phyloP scores from a whole-genome alignment of 2,113 vertebrate genomes.

The Carassius auratus region DNA sequence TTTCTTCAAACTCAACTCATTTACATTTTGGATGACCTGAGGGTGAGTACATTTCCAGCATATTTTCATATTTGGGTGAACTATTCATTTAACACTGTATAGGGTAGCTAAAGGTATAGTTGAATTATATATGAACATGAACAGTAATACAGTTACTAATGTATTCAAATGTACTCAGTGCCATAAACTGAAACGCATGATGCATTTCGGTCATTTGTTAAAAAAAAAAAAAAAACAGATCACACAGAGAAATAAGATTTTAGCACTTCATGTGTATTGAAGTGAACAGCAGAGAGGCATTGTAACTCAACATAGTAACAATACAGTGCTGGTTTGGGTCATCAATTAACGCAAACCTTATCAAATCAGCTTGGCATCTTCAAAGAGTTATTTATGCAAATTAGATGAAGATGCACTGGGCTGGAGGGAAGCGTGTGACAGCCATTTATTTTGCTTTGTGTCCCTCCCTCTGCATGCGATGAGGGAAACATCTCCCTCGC shows the following conservation, averaged over 20 bases:
- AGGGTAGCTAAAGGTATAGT: background rate
- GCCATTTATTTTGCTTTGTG: constrained; percentile 51
- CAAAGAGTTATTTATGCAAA: constrained; percentile 44
- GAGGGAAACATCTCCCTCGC: constrained; percentile 41
- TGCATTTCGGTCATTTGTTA: background rate
- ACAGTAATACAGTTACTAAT: background rate
- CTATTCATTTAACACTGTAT: background rate
- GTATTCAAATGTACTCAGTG: background rate
- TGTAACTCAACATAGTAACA: constrained; percentile 23
- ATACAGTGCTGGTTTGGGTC: constrained; percentile 1
- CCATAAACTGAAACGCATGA: background rate
- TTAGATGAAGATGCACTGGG: constrained; percentile 35
- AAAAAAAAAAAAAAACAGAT: background rate
- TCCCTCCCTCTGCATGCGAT: background rate
- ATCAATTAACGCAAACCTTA: constrained; percentile 30
- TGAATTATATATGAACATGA: background rate
- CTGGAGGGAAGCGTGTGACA: constrained; percentile 31
- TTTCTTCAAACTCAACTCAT: background rate
- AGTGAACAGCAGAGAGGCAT: background rate
- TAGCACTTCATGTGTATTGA: background rate
- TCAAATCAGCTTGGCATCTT: constrained; percentile 37
- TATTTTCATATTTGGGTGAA: background rate
- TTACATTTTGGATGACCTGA: background rate
- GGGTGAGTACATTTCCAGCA: background rate
- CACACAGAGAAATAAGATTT: background rate